Base-by-base conservation (phyloP, 1,140 invertebrate species). In the Araneus ventricosus region DNA sequence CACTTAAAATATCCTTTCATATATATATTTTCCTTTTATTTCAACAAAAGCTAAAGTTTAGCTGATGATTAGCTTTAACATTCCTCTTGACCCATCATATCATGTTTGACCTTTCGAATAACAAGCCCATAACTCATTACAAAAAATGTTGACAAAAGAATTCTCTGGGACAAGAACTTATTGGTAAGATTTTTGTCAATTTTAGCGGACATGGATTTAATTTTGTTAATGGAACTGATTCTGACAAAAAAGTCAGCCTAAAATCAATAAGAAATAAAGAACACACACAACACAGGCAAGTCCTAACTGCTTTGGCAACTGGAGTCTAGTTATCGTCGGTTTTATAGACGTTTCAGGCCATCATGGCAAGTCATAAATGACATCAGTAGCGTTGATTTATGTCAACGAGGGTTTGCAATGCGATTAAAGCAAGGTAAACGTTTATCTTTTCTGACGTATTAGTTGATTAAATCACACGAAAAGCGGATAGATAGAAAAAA, bases 381-480 rank as follows among this genome's bases (percentile, higher is more conserved):
- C 82, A 57, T 84, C 41, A n/a, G 82, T 84, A 17, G 8, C 82
- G n/a, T 57, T 84, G 82, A 84, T 84, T 84, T 84, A 84, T 84
- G 82, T 84, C 82, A 30, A 45, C 24, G 41, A 84, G 41, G 24
- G n/a, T 84, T 57, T 57, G 41, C 39, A 57, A 84, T 84, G 41
- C 45, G 82, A 84, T 84, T 84, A 84, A 34, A 57, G 41, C 82
- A 45, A 52, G 82, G 82, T 84, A 84, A 84, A 84, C 39, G 24
- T 57, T 84, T 84, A 57, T 84, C 39, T 84, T 84, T 84, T 52
- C 82, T 84, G 82, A 84, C 82, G 82, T 84, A 84, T 84, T 84
- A 84, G 82, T 84, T 84, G 82, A 84, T 84, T 84, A 84, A 84
- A 84, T 84, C 82, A 52, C 82, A 84, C 82, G 27, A 84, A 57